phyloP scores from a whole-genome alignment of 1,140 invertebrate species.

The Drosophila obscura region DNA sequence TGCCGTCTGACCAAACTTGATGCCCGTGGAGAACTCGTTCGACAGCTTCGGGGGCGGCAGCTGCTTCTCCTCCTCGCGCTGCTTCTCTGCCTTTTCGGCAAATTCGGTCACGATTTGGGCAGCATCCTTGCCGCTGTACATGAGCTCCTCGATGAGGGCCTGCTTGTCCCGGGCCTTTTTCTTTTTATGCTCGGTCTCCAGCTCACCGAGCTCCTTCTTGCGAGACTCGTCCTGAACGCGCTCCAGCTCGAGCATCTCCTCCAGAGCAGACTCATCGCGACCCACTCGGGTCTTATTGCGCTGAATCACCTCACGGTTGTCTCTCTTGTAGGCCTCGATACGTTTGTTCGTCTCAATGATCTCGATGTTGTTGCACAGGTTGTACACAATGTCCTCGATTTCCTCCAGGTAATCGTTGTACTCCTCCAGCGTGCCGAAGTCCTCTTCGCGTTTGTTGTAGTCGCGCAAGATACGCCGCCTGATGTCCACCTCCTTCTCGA shows the following conservation, averaged over 20 bases:
- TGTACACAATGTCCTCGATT: conserved; percentile 95
- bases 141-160: conserved; percentile 96
- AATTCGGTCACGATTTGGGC: conserved; percentile 94
- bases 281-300: conserved; percentile 92
- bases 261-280: conserved; percentile 87
- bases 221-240: conserved; percentile 88
- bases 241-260: conserved; percentile 94
- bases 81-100: conserved; percentile 87
- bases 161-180: conserved; percentile 94
- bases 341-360: conserved; percentile 94
- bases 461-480: conserved; percentile 94
- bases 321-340: conserved; percentile 97
- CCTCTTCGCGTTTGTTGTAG: conserved; percentile 96
- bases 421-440: conserved; percentile 91
- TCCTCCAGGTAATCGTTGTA: conserved; percentile 98
- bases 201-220: conserved; percentile 86
- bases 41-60: conserved; percentile 82
- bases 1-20: conserved; percentile 88
- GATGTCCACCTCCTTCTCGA: conserved; percentile 99
- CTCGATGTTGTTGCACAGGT: conserved; percentile 96
- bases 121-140: conserved; percentile 95
- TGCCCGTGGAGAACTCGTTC: conserved; percentile 92
- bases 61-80: conserved; percentile 88
- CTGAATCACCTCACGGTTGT: conserved; percentile 95
- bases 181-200: conserved; percentile 89